Evolutionary conservation across 2,888 invertebrate species (phyloP), one percentile per base, ranked within the genome.

Genomic region (Microplitis manilae): DNA sequence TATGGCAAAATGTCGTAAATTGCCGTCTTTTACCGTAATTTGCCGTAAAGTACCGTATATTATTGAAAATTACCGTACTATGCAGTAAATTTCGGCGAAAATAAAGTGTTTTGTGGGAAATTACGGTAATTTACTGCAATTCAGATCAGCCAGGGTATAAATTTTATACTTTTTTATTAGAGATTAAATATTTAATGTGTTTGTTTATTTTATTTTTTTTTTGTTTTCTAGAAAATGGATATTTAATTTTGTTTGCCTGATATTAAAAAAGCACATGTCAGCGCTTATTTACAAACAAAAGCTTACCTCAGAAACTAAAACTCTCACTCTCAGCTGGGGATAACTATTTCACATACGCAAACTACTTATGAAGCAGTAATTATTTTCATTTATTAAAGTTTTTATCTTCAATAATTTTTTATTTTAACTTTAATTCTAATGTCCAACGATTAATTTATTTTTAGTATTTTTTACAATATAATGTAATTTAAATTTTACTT

Each of bases 281-380:
- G 71, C 62, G 77, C 77, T 68, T 78, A n/a, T 74, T 71, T 70
- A 76, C 73, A 78, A 60, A 79, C 75, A 76, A 75, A 80, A 80
- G 79, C 80, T 81, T 81, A 81, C 81, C 81, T 81, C 79, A 61
- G 77, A 69, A 78, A 64, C 13, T 13, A 80, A 79, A 73, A 77
- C 70, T 75, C 60, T 74, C 78, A 80, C 79, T 78, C 77, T 72
- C 68, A 78, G 77, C 74, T 77, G 74, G 75, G 60, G 79, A 74
- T 75, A 71, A 79, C 77, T 78, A 81, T 75, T 61, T 77, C 70
- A 79, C 76, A 72, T 41, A 50, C 50, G 50, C 50, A 64, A 64
- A 17, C 64, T 17, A 64, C 15, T 17, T 15, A 17, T 64, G 1
- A 64, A 64, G 9, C 20, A 20, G 17, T 64, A 15, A 30, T 30